phyloP scores from a whole-genome alignment of 1,140 invertebrate genomes.

The Pogonomyrmex californicus region DNA sequence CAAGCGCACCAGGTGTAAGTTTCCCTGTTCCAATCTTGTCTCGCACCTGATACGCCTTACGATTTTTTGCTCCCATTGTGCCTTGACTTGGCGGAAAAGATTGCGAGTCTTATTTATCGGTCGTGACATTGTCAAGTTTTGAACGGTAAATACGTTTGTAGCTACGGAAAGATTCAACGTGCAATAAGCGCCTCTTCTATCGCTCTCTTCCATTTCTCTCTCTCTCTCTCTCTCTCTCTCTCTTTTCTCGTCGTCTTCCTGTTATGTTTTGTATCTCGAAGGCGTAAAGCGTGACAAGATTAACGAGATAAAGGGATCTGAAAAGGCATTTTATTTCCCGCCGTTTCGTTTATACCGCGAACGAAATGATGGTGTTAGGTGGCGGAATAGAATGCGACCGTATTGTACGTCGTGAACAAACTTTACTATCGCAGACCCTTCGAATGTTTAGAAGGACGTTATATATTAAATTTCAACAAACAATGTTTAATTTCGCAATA shows the following conservation, averaged over 20 bases:
- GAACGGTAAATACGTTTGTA: slow-evolving; percentile 32
- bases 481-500: slow-evolving; percentile 10
- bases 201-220: neutral
- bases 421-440: slow-evolving; percentile 25
- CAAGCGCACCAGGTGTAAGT: slow-evolving; percentile 60
- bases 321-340: slow-evolving; percentile 60
- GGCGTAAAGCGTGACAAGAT: slow-evolving; percentile 60
- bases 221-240: neutral
- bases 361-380: slow-evolving; percentile 48
- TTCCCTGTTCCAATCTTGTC: slow-evolving; percentile 63
- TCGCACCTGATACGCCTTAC: slow-evolving; percentile 52
- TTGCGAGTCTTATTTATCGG: slow-evolving; percentile 63
- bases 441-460: slow-evolving; percentile 5
- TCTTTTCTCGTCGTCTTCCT: neutral
- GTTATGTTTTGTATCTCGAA: slow-evolving; percentile 46
- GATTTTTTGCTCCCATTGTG: slow-evolving; percentile 51
- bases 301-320: slow-evolving; percentile 62
- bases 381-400: slow-evolving; percentile 46
- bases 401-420: slow-evolving; percentile 51
- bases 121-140: slow-evolving; percentile 50
- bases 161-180: slow-evolving; percentile 25
- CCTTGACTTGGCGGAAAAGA: slow-evolving; percentile 54
- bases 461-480: slow-evolving; percentile 10
- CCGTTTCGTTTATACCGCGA: slow-evolving; percentile 54
- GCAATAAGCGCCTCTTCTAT: slow-evolving; percentile 42